Evolutionary conservation across 2,797 vertebrate species (phyloP).

Genomic region (Limnodromus scolopaceus): DNA sequence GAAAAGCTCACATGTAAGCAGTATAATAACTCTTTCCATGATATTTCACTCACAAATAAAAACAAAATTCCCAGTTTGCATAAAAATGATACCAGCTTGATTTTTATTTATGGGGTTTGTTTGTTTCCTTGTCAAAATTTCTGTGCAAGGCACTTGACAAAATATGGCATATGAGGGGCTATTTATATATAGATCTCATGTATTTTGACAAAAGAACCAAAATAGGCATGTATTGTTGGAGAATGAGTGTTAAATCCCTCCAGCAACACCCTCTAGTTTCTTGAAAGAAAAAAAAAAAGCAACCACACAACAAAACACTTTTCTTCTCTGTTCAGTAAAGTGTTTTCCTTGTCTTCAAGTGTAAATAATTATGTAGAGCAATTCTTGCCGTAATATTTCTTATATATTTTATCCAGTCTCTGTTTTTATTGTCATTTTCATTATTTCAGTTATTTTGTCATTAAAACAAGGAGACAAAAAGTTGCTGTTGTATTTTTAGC

Average conservation of each 20-base stretch:
- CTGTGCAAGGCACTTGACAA: background rate
- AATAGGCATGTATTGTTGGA: background rate
- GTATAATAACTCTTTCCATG: background rate
- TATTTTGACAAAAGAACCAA: background rate
- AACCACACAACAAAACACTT: background rate
- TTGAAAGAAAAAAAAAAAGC: background rate
- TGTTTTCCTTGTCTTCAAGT: background rate
- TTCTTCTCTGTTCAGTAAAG: background rate
- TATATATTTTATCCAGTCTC: background rate
- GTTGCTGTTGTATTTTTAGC: background rate
- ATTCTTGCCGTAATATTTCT: background rate
- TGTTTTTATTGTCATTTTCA: background rate
- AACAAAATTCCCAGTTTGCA: background rate
- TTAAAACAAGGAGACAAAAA: background rate
- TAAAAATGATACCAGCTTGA: background rate
- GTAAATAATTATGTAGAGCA: background rate
- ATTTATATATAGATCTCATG: background rate
- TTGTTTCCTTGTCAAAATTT: background rate
- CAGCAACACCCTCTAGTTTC: background rate
- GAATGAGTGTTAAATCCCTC: background rate
- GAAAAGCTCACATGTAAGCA: background rate
- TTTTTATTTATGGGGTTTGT: background rate
- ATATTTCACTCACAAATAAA: background rate
- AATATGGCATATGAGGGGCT: background rate
- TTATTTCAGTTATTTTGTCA: background rate